A percentile compares a stretch with the other conserved stretches of the same genome.
These are phyloP conservation scores for Bujurquina vittata DNA, from an alignment of 2,113 vertebrate species.

Conservation along the genomic window DNA sequence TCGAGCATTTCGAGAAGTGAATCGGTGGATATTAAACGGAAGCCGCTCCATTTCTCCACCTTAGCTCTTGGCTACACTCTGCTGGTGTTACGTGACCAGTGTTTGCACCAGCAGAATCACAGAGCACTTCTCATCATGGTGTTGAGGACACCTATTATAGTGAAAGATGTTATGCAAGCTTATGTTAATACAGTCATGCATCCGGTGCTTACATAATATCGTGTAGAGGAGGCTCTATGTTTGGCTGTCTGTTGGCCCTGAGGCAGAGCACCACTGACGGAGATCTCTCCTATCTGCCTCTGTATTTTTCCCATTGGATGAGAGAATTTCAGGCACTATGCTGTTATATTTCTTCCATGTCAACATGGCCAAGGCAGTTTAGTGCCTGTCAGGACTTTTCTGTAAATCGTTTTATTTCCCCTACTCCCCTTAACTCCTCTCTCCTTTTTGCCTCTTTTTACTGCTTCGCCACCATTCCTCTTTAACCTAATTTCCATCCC, in stretches of 20 bases:
- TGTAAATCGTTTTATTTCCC: not conserved
- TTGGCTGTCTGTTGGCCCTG: slow-evolving; percentile 54
- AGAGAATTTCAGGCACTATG: slow-evolving; percentile 22
- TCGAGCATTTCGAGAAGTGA: not conserved
- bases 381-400: not conserved
- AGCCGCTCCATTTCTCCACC: not conserved
- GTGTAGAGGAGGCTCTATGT: slow-evolving; percentile 71
- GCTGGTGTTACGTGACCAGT: slow-evolving; percentile 29
- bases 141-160: slow-evolving; percentile 11
- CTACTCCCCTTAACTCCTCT: not conserved
- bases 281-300: slow-evolving; percentile 36
- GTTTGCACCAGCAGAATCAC: not conserved
- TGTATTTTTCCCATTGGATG: slow-evolving; percentile 44
- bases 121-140: not conserved
- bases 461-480: not conserved
- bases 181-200: slow-evolving; percentile 48
- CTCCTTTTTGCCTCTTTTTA: not conserved
- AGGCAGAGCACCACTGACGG: slow-evolving; percentile 45
- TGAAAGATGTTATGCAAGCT: slow-evolving; percentile 58
- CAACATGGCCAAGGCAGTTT: not conserved
- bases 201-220: slow-evolving; percentile 58
- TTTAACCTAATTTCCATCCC: not conserved
- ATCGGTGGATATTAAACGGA: not conserved
- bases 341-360: not conserved
- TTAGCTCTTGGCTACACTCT: slow-evolving; percentile 51